These are phyloP conservation scores for Pseudococcus longispinus DNA, from an alignment of 2,888 invertebrate species.

Conservation along the genomic window DNA sequence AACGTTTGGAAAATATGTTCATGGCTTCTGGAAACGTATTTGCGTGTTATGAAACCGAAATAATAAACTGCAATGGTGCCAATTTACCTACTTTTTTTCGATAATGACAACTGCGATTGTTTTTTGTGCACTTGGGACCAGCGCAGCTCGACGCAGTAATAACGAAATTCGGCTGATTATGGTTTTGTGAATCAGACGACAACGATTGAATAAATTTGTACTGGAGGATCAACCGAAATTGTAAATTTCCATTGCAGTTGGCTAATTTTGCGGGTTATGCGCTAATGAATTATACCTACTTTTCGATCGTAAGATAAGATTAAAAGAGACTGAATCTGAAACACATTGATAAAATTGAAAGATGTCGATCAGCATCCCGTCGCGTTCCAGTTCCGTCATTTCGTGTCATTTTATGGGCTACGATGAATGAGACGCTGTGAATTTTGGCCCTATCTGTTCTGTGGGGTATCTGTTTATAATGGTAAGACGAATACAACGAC, in stretches of 20 bases:
- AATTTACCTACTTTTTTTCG: background rate
- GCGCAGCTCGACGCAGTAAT: background rate
- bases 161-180: background rate
- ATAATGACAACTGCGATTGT: background rate
- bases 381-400: background rate
- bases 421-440: background rate
- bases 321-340: background rate
- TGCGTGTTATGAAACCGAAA: background rate
- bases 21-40: background rate
- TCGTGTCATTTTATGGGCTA: background rate
- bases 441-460: background rate
- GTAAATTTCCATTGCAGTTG: slow-evolving; percentile 14
- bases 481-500: background rate
- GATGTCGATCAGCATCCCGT: background rate
- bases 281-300: background rate
- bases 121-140: slow-evolving; percentile 2
- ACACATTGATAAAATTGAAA: background rate
- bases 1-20: slow-evolving; percentile 8
- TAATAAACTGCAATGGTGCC: background rate
- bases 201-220: background rate
- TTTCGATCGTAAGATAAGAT: background rate
- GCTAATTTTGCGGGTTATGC: background rate
- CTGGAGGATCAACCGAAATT: background rate
- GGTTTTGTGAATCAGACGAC: background rate
- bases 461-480: background rate